These are phyloP conservation scores for Anorthoa munda DNA, from an alignment of 2,888 invertebrate genomes.

Conservation along the genomic window DNA sequence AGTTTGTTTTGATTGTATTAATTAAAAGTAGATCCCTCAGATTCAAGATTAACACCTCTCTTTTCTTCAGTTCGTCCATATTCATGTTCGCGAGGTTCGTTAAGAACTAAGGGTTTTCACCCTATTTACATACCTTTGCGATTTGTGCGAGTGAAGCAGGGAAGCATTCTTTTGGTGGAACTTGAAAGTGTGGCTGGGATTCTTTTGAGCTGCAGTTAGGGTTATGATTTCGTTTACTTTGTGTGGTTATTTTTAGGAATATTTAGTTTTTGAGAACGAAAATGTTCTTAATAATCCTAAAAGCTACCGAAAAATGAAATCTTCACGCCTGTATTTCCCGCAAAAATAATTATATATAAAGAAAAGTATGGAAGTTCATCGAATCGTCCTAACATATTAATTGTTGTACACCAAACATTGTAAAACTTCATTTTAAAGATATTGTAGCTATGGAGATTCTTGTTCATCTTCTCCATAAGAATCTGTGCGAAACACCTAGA, in stretches of 20 bases:
- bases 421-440: too few species aligned
- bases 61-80: constrained; percentile 86
- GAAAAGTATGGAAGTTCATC: too few species aligned
- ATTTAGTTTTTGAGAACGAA: neutral
- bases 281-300: neutral
- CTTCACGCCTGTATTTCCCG: too few species aligned
- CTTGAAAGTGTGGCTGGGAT: constrained; percentile 22
- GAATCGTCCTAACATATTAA: too few species aligned
- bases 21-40: constrained; percentile 86
- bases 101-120: constrained; percentile 60
- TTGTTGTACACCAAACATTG: too few species aligned
- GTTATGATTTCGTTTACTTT: neutral
- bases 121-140: constrained; percentile 70
- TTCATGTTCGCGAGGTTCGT: constrained; percentile 80
- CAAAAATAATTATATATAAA: too few species aligned
- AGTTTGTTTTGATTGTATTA: constrained; percentile 91
- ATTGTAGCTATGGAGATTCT: too few species aligned
- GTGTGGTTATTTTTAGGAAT: neutral
- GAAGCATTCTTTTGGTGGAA: constrained; percentile 44
- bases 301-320: too few species aligned
- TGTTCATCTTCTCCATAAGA: too few species aligned
- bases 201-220: constrained; percentile 37
- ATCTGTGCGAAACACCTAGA: too few species aligned
- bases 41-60: constrained; percentile 90
- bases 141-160: constrained; percentile 51